These are phyloP conservation scores for Mionectes macconnelli DNA, from an alignment of 2,113 vertebrate genomes.

Conservation along the genomic window DNA sequence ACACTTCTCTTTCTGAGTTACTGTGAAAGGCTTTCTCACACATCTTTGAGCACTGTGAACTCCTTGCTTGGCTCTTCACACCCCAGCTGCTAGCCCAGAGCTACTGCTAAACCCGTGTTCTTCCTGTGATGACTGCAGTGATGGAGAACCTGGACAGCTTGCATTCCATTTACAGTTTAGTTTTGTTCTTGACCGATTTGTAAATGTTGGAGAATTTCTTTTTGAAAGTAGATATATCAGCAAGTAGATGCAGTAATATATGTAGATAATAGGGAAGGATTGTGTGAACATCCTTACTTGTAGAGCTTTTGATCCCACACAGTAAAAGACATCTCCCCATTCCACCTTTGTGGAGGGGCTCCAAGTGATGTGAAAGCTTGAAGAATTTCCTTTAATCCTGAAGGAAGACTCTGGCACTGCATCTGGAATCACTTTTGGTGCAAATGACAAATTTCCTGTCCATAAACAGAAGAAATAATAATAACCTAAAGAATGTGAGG, in stretches of 20 bases:
- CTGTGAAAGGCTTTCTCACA: not conserved
- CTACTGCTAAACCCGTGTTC: not conserved
- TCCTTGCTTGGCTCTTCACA: not conserved
- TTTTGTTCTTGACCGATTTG: not conserved
- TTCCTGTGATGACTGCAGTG: not conserved
- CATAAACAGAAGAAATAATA: not conserved
- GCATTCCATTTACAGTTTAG: not conserved
- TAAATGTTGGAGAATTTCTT: not conserved
- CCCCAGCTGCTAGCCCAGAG: not conserved
- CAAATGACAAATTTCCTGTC: constrained; percentile 69
- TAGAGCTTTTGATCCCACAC: constrained; percentile 61
- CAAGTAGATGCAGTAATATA: not conserved
- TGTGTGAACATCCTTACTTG: constrained; percentile 33
- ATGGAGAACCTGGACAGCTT: not conserved
- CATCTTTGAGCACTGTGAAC: not conserved
- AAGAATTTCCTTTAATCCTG: constrained; percentile 65
- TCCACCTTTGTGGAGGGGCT: constrained; percentile 60
- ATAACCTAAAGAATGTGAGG: not conserved
- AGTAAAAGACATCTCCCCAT: constrained; percentile 76
- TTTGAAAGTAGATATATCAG: not conserved
- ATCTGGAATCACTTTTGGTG: constrained; percentile 73
- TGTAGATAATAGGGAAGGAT: not conserved
- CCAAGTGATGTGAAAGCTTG: constrained; percentile 70
- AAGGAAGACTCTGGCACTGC: constrained; percentile 69
- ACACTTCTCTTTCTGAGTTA: not conserved